Percentiles rank a stretch among this genome's conserved stretches.
Evolutionary conservation across 2,797 vertebrate genomes (phyloP).

Genomic region (Brachyrhaphis roseni): DNA sequence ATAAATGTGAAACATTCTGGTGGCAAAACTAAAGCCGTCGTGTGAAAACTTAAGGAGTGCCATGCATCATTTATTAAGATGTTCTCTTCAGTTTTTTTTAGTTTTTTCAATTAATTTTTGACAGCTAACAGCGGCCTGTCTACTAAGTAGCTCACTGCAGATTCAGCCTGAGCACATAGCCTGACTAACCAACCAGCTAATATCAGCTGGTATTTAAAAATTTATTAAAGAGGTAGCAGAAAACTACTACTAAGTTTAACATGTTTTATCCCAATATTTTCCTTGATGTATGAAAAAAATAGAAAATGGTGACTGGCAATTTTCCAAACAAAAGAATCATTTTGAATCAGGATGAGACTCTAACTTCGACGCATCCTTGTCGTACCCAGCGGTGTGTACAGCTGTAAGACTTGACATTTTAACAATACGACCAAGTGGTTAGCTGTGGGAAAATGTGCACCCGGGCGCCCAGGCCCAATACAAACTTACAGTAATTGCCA

Average conservation of each 20-base stretch:
- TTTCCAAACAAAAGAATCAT: neutral
- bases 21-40: neutral
- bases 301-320: neutral
- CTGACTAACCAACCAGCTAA: neutral
- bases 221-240: neutral
- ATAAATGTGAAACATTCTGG: neutral
- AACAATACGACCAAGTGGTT: conserved; percentile 49
- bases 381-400: conserved; percentile 38
- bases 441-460: conserved; percentile 44
- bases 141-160: neutral
- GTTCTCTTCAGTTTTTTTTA: neutral
- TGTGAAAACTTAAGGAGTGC: neutral
- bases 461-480: conserved; percentile 40
- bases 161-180: neutral
- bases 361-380: neutral
- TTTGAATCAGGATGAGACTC: neutral
- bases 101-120: neutral
- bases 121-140: neutral
- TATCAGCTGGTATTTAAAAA: neutral
- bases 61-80: neutral
- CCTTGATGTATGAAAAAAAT: neutral
- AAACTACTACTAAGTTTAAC: neutral
- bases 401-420: conserved; percentile 55
- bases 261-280: neutral
- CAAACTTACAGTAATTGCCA: conserved; percentile 59